Evolutionary conservation across 2,113 vertebrate species (phyloP).

Genomic region (Phodopus roborovskii): DNA sequence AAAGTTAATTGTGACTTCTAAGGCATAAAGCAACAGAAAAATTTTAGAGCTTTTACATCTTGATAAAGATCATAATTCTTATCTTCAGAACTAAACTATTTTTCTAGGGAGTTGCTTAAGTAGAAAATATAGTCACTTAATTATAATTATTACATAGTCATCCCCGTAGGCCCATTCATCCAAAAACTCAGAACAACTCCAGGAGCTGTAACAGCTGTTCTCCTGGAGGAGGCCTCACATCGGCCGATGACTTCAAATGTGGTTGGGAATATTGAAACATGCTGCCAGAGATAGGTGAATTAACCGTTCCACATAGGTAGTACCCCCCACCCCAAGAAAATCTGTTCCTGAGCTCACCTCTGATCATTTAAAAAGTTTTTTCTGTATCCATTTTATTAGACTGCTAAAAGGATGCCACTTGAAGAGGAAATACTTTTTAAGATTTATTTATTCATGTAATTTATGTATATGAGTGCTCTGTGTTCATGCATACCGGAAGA

Average conservation of each 20-base stretch:
- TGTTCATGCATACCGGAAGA: background rate
- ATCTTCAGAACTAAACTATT: conserved; percentile 12
- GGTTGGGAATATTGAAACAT: conserved; percentile 31
- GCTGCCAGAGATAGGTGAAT: background rate
- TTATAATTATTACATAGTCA: conserved; percentile 53
- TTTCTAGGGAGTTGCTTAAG: conserved; percentile 30
- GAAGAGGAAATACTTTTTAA: background rate
- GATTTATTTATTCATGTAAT: background rate
- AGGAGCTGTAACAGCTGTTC: background rate
- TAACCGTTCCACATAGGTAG: background rate
- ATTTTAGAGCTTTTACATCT: conserved; percentile 49
- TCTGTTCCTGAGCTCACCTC: background rate
- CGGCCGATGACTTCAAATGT: conserved; percentile 49
- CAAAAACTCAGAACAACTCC: background rate
- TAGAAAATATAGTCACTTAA: conserved; percentile 50
- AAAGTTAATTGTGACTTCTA: background rate
- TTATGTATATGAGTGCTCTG: background rate
- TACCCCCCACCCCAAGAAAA: background rate
- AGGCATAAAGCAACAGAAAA: conserved; percentile 32
- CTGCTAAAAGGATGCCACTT: background rate
- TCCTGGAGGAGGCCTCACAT: background rate
- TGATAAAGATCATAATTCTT: conserved; percentile 53
- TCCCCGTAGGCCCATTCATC: conserved; percentile 13
- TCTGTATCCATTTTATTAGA: conserved; percentile 2
- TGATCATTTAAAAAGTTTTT: background rate